These are phyloP conservation scores for Spodoptera litura DNA, from an alignment of 1,140 invertebrate genomes.

Conservation along the genomic window DNA sequence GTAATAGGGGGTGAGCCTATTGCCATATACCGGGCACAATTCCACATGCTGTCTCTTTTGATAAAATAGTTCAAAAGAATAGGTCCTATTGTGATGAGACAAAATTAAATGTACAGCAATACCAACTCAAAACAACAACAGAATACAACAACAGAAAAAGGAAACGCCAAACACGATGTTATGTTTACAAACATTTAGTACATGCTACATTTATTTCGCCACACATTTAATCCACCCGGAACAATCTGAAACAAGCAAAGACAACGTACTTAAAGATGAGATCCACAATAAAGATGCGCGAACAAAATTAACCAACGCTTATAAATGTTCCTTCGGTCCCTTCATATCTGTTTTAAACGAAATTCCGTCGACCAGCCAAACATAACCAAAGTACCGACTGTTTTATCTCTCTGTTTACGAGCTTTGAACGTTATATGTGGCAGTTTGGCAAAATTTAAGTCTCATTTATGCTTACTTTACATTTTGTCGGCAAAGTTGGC, in stretches of 20 bases:
- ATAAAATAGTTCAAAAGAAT: too few relatives aligned
- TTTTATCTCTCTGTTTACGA: constrained; percentile 74
- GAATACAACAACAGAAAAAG: too few relatives aligned
- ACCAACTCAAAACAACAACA: too few relatives aligned
- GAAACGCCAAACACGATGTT: not conserved
- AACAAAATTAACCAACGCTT: constrained; percentile 10
- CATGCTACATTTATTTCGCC: too few relatives aligned
- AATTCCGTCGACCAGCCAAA: constrained; percentile 24
- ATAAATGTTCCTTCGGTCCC: constrained; percentile 4
- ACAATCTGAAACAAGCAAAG: not conserved
- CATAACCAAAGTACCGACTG: constrained; percentile 50
- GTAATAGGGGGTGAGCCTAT: too few relatives aligned
- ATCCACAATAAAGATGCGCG: constrained; percentile 8
- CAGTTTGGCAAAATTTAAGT: constrained; percentile 64
- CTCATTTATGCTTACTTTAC: constrained; percentile 63
- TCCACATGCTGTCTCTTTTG: too few relatives aligned
- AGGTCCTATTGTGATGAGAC: too few relatives aligned
- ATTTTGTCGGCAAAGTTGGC: constrained; percentile 58
- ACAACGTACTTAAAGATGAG: not conserved
- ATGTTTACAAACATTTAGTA: too few relatives aligned
- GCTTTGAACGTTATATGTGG: constrained; percentile 62
- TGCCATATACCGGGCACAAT: too few relatives aligned
- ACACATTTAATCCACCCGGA: too few relatives aligned
- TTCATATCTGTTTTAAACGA: constrained; percentile 25
- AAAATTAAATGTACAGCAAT: too few relatives aligned